These are phyloP conservation scores for Linepithema humile DNA, from an alignment of 1,140 invertebrate species.

Conservation along the genomic window DNA sequence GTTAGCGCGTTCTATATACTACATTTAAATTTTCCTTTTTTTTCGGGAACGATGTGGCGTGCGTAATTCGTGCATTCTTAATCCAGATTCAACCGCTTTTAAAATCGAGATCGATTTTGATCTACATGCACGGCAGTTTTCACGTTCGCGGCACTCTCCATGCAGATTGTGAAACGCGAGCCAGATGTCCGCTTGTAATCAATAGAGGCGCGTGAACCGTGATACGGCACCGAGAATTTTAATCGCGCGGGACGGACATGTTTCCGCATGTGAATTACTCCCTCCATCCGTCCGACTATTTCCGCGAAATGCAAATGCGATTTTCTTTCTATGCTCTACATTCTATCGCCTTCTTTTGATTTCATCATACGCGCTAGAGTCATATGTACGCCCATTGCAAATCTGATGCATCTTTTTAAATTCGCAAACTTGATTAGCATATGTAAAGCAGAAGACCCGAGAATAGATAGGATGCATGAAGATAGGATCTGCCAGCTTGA, in stretches of 20 bases:
- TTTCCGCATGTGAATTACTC: constrained; percentile 40
- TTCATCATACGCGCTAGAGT: background rate
- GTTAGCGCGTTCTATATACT: background rate
- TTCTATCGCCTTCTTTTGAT: constrained; percentile 20
- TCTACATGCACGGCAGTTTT: constrained; percentile 3
- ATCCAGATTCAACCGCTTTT: constrained; percentile 10
- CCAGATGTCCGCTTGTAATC: constrained; percentile 42
- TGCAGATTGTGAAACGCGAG: constrained; percentile 32
- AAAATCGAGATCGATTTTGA: constrained; percentile 15
- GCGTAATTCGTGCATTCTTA: background rate
- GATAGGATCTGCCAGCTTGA: background rate
- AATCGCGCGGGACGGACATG: constrained; percentile 52
- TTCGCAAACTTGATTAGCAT: constrained; percentile 30
- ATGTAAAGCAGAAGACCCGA: background rate
- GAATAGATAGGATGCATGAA: background rate
- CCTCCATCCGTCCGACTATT: background rate
- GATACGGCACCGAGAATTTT: constrained; percentile 50
- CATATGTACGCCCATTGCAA: constrained; percentile 1
- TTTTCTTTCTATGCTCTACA: background rate
- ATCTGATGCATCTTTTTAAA: constrained; percentile 32
- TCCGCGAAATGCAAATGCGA: constrained; percentile 24
- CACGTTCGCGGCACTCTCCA: background rate
- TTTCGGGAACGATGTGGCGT: background rate
- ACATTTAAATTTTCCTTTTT: background rate
- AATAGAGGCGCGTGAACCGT: background rate